Evolutionary conservation across 2,113 vertebrate genomes (phyloP), one percentile per base, ranked within the genome.

Genomic region (Grus americana): DNA sequence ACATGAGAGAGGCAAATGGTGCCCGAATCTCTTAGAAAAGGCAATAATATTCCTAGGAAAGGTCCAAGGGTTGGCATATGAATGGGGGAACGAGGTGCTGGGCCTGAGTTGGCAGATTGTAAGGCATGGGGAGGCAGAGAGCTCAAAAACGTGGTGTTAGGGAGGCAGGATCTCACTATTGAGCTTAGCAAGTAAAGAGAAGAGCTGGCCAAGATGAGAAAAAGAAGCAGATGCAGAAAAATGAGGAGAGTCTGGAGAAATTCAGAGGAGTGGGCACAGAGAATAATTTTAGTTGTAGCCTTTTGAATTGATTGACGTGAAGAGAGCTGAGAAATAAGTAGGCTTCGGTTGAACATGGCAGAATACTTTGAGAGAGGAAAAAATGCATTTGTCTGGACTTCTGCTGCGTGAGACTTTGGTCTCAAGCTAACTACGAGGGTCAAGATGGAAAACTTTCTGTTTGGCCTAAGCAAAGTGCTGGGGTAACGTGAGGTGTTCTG

Each of bases 241-340:
- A 67, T 38, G 27, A 59, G 57, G 49, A 59, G 72, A 71, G 50
- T 30, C 59, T 86, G 72, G 75, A 81, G 91, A 92, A 81, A 84
- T 84, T 93, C 57, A 68, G 68, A 90, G 47, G 12, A 86, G 44
- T 92, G 61, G 79, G 36, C 63, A 86, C 34, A 75, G 68, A 58
- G 59, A 81, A 27, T 92, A 81, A 89, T 93, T 96, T 72, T 95
- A 89, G 47, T 88, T 87, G 55, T 75, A 88, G 79, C 27, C 57
- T 88, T 89, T 89, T 65, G 57, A 83, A 49, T 26, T 89, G 88
- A 68, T 79, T 79, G 61, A 50, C 20, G 2, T 42, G 40, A 47
- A 29, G 11, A 75, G 30, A 85, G 49, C 38, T 82, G 52, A 91
- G 65, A 82, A 79, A 16, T 54, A 93, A 52, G 17, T 47, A 75